Percentiles rank a stretch among this genome's conserved stretches.
Conservation (phyloP, 2,113 vertebrate species). For the Hydropotes inermis region DNA sequence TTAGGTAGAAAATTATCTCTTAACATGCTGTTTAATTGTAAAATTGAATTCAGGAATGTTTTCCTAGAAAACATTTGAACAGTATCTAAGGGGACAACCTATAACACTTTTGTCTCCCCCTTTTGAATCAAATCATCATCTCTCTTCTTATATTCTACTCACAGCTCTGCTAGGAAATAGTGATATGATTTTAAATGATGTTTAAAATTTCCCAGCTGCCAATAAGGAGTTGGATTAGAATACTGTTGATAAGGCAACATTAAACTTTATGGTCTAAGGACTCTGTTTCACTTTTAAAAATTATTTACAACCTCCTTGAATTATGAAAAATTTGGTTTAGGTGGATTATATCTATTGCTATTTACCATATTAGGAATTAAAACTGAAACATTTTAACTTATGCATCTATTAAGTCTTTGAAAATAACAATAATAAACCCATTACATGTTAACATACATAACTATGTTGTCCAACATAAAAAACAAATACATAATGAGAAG, state of each 20-base stretch:
- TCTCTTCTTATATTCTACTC: neutral
- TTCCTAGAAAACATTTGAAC: neutral
- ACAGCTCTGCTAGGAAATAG: neutral
- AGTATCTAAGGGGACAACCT: neutral
- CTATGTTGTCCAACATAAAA: neutral
- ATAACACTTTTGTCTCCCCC: neutral
- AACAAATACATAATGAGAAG: neutral
- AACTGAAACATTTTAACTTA: neutral
- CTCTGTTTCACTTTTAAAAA: neutral
- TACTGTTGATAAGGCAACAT: neutral
- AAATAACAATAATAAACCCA: neutral
- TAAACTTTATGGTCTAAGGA: neutral
- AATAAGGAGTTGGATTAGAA: neutral
- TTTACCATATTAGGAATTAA: neutral
- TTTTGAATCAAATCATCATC: neutral
- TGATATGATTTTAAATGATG: neutral
- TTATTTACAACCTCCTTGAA: neutral
- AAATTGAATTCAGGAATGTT: constrained; percentile 11
- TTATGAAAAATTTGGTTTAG: neutral
- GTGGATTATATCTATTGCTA: neutral
- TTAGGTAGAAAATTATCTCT: neutral
- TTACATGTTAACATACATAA: neutral
- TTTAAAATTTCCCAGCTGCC: neutral
- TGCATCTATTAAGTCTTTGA: neutral
- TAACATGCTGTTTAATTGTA: neutral